These are phyloP conservation scores for Gila robusta DNA, from an alignment of 2,797 vertebrate genomes.

Conservation along the genomic window DNA sequence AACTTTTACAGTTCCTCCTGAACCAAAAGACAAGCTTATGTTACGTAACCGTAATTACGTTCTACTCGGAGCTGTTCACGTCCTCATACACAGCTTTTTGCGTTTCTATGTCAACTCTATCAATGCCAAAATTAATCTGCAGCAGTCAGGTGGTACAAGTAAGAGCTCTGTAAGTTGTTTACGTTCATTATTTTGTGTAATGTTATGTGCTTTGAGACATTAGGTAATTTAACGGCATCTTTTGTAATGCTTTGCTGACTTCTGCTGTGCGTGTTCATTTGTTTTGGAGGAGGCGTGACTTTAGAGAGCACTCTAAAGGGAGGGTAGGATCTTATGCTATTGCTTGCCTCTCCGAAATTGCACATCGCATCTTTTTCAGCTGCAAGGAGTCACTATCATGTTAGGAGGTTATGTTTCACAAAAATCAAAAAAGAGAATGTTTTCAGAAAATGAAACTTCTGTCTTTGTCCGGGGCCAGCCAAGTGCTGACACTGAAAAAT, in stretches of 20 bases:
- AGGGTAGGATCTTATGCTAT: neutral
- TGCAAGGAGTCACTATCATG: conserved; percentile 2
- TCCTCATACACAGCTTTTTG: neutral
- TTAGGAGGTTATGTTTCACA: conserved; percentile 14
- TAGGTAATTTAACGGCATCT: neutral
- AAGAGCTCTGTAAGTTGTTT: neutral
- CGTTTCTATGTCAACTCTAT: neutral
- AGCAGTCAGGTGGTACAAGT: neutral
- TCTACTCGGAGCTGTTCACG: neutral
- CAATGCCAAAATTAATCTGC: neutral
- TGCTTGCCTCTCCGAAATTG: neutral
- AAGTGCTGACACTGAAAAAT: conserved; percentile 55
- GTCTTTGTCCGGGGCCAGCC: conserved; percentile 40
- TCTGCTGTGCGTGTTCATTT: neutral
- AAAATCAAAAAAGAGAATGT: conserved; percentile 25
- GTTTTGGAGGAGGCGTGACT: neutral
- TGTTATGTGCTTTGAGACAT: neutral
- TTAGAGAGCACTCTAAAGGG: neutral
- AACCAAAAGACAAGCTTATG: neutral
- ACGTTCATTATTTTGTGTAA: neutral
- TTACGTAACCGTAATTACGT: neutral
- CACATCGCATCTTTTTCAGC: neutral
- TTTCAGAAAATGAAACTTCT: conserved; percentile 45
- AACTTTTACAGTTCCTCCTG: neutral
- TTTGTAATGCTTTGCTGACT: neutral